Conservation (phyloP, 2,888 invertebrate genomes). For the Lycaena phlaeas region DNA sequence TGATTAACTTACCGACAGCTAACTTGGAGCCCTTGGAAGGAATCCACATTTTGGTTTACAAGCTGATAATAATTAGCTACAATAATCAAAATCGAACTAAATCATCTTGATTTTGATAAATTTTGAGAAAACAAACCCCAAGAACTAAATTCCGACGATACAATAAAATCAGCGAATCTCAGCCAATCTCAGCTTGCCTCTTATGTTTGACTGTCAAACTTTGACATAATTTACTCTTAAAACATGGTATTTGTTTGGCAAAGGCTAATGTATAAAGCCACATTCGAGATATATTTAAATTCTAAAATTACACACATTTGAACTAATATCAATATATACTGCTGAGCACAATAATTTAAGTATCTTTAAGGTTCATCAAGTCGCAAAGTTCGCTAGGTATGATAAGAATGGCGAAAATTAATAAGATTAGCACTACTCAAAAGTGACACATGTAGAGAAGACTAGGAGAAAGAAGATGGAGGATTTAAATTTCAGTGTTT, state of each 20-base stretch:
- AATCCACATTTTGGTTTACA: conserved; percentile 76
- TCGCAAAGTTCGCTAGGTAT: too few species aligned
- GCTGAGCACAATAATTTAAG: too few species aligned
- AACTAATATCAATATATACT: too few species aligned
- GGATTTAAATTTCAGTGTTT: too few species aligned
- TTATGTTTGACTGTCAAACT: conserved; percentile 4
- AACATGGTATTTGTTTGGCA: neutral
- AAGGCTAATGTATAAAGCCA: neutral
- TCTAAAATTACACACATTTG: too few species aligned
- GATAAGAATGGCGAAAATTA: too few species aligned
- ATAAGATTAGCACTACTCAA: too few species aligned
- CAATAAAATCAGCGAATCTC: neutral
- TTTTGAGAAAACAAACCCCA: conserved; percentile 3
- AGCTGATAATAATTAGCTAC: conserved; percentile 6
- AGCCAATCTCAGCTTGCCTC: conserved; percentile 1
- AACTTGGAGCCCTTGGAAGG: conserved; percentile 82
- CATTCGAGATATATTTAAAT: too few species aligned
- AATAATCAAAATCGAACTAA: conserved; percentile 12
- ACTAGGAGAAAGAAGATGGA: too few species aligned
- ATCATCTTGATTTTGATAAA: conserved; percentile 14
- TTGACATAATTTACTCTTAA: neutral
- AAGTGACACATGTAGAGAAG: too few species aligned
- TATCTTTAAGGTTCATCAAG: too few species aligned
- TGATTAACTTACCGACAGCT: conserved; percentile 78
- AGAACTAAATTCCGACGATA: neutral